phyloP scores from a whole-genome alignment of 2,113 vertebrate genomes.

The Corynorhinus townsendii region DNA sequence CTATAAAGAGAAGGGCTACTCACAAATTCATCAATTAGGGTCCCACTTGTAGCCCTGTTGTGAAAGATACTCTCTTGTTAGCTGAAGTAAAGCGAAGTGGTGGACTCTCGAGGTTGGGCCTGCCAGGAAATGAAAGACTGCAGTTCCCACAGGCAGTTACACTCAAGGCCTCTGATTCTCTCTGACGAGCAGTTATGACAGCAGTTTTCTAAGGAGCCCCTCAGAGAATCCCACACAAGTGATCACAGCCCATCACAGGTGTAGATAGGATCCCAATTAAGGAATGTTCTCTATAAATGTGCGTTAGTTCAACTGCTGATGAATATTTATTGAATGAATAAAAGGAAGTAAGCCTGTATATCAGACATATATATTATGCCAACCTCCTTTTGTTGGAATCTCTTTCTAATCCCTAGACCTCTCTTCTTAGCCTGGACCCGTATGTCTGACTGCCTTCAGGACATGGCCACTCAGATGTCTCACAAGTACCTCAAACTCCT shows the following conservation, averaged over 20 bases:
- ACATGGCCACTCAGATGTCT: background rate
- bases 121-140: slow-evolving; percentile 37
- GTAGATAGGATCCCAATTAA: background rate
- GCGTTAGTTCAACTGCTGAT: background rate
- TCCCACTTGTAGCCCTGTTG: background rate
- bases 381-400: background rate
- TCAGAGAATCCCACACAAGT: background rate
- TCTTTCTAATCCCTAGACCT: background rate
- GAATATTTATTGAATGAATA: background rate
- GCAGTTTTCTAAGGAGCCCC: background rate
- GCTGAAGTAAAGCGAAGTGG: background rate
- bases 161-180: background rate
- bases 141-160: background rate
- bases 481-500: background rate
- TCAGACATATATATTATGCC: accelerated
- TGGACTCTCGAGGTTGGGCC: slow-evolving; percentile 3
- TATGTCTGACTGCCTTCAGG: no score
- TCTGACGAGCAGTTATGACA: slow-evolving; percentile 37
- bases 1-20: background rate
- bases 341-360: background rate
- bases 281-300: background rate
- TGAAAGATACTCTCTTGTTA: slow-evolving; percentile 37
- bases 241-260: background rate
- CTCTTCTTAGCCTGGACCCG: accelerated
- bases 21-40: slow-evolving; percentile 15